Evolutionary conservation across 2,888 invertebrate genomes (phyloP), one percentile per base, ranked within the genome.

Genomic region (Sericinus montela): DNA sequence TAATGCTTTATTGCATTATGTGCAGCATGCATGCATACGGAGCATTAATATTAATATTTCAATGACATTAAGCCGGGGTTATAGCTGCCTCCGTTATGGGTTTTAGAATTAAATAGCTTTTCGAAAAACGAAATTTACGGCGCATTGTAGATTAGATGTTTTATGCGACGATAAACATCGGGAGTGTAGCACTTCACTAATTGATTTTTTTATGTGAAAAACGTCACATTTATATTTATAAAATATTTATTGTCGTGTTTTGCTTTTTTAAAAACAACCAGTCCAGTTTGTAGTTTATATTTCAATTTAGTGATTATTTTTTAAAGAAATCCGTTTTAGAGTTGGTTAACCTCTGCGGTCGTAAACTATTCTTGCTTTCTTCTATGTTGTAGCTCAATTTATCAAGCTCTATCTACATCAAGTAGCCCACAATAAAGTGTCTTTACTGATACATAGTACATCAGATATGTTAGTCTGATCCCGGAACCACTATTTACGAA

Each of bases 21-120:
- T 34, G 49, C 44, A 40, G 35, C 40, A 5, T 51, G 54, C 54
- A 55, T 53, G 56, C 54, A 46, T 57, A 53, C 53, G 51, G 56
- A 42, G 49, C 57, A 57, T 60, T 60, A 57, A 55, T 56, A 59
- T 57, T 57, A 47, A 53, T 48, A 55, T 54, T 54, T 54, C 48
- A 53, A 55, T 59, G 50, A 54, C 57, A 55, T 57, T 56, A 56
- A 45, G 37, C 28, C 40, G 40, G 41, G 45, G 36, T 50, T 41
- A 45, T 19, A 29, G 19, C 28, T 46, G 19, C 29, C 19, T 35
- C 19, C 13, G 35, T 45, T 40, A 45, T n/a, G 34, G 38, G 34
- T 29, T 48, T 48, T 28, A 39, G 34, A 48, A 37, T 44, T 48
- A 32, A 42, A 48, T 40, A 38, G 36, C 35, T 30, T 29, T 36